Evolutionary conservation across 1,140 invertebrate genomes (phyloP).

Genomic region (Harpegnathos saltator): DNA sequence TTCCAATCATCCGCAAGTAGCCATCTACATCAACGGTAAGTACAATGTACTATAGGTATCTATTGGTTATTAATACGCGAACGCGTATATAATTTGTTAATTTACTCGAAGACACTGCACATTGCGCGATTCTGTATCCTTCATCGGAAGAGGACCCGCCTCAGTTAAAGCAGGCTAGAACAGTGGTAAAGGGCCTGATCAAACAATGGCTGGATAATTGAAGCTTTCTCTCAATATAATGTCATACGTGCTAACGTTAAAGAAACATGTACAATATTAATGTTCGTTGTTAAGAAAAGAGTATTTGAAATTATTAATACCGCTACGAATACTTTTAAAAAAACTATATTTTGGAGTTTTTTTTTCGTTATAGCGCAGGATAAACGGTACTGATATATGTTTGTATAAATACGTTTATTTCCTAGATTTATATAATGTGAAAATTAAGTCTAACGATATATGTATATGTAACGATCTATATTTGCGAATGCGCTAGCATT

Average conservation of each 20-base stretch:
- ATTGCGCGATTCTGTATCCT: conserved; percentile 94
- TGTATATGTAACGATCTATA: conserved; percentile 56
- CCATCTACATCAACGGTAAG: conserved; percentile 91
- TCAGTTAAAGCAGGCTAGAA: conserved; percentile 88
- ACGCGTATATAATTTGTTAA: conserved; percentile 44
- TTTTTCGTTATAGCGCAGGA: conserved; percentile 40
- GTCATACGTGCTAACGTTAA: conserved; percentile 2
- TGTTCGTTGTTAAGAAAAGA: not conserved
- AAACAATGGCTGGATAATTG: conserved; percentile 83
- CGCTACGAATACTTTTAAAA: conserved; percentile 28
- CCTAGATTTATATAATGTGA: conserved; percentile 63
- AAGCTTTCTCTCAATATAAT: conserved; percentile 23
- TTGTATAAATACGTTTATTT: conserved; percentile 72
- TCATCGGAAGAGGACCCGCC: conserved; percentile 87
- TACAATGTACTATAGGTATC: not conserved
- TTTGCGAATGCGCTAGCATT: conserved; percentile 51
- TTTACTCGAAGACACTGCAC: conserved; percentile 89
- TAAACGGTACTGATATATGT: conserved; percentile 61
- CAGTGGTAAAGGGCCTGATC: conserved; percentile 87
- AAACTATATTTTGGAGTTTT: conserved; percentile 18
- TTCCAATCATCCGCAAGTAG: conserved; percentile 85
- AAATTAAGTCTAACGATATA: conserved; percentile 51
- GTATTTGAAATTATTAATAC: not conserved
- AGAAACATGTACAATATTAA: not conserved
- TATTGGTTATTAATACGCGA: not conserved